These are phyloP conservation scores for Lycophotia porphyrea DNA, from an alignment of 2,888 invertebrate species.

Conservation along the genomic window DNA sequence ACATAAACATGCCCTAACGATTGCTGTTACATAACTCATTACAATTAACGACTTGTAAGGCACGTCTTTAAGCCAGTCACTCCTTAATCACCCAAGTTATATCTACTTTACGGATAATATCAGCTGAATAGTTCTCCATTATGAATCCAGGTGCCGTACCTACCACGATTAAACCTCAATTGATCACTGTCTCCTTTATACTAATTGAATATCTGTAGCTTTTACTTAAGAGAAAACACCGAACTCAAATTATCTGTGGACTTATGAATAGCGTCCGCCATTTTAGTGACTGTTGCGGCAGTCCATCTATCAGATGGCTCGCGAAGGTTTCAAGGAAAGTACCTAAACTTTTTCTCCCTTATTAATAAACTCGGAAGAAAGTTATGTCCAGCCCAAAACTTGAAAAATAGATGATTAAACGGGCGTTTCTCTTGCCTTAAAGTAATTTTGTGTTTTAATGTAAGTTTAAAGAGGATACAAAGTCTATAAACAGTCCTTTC, in stretches of 20 bases:
- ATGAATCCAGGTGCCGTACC: constrained; percentile 18
- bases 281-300: not conserved
- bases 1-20: constrained; percentile 15
- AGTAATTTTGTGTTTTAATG: constrained; percentile 9
- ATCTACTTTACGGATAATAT: constrained; percentile 38
- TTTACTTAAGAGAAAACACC: constrained; percentile 4
- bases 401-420: constrained; percentile 9
- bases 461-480: constrained; percentile 1
- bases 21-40: constrained; percentile 37
- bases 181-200: constrained; percentile 27
- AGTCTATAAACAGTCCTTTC: not conserved
- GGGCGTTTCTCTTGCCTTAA: constrained; percentile 13
- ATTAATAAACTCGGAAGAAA: constrained; percentile 9
- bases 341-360: not conserved
- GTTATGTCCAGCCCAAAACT: constrained; percentile 6
- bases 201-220: constrained; percentile 33
- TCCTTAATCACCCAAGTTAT: constrained; percentile 53
- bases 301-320: constrained; percentile 11
- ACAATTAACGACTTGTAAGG: constrained; percentile 42
- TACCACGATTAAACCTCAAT: constrained; percentile 26
- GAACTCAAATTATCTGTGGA: constrained; percentile 19
- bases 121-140: constrained; percentile 40
- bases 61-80: constrained; percentile 23
- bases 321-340: constrained; percentile 18
- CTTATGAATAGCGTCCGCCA: constrained; percentile 6